phyloP scores from a whole-genome alignment of 2,113 vertebrate genomes.

The Capreolus pygargus region DNA sequence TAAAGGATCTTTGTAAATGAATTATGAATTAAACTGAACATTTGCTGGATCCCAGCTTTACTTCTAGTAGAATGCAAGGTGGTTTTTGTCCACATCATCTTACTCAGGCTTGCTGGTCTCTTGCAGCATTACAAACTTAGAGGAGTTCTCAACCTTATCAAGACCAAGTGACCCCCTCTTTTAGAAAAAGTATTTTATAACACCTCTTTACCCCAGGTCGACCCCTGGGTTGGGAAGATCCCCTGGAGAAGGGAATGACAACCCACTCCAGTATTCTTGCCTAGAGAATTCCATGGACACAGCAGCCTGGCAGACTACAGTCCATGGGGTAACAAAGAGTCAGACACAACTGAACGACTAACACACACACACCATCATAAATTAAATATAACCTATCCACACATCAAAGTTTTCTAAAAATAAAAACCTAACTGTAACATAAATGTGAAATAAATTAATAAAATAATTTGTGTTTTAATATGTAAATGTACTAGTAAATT shows the following conservation, averaged over 20 bases:
- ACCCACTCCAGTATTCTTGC: background rate
- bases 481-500: background rate
- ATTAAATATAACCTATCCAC: background rate
- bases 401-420: background rate
- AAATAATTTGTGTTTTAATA: conserved; percentile 30
- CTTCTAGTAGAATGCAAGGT: background rate
- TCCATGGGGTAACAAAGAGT: background rate
- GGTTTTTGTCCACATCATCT: background rate
- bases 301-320: background rate
- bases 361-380: background rate
- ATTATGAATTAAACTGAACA: background rate
- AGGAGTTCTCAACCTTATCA: background rate
- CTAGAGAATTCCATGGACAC: background rate
- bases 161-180: background rate
- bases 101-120: background rate
- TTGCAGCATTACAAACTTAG: background rate
- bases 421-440: background rate
- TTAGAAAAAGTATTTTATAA: conserved; percentile 10
- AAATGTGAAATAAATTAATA: conserved; percentile 17
- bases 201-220: background rate
- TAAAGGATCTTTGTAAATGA: background rate
- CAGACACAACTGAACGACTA: background rate
- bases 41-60: background rate
- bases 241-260: background rate
- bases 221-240: background rate